Conservation (phyloP, 2,113 vertebrate genomes). For the Miniopterus natalensis region DNA sequence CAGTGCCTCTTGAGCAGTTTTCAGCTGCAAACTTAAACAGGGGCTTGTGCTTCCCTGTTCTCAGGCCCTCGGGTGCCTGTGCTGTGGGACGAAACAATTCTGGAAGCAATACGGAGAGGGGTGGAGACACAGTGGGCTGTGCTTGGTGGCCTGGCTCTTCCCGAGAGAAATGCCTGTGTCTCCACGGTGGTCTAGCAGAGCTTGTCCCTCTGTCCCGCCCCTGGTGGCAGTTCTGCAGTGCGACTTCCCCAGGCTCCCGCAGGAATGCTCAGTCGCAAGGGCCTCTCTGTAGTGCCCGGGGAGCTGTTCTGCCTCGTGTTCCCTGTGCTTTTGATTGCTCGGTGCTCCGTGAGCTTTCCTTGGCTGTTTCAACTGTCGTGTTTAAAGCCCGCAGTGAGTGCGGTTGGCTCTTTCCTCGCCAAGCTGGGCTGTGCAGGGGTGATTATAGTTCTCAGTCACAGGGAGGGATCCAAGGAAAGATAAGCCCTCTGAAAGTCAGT, state of each 20-base stretch:
- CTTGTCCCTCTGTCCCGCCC: neutral
- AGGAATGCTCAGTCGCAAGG: neutral
- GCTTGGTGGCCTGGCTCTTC: neutral
- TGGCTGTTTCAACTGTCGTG: neutral
- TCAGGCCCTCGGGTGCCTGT: rapidly evolving
- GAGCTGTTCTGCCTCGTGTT: neutral
- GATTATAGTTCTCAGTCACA: neutral
- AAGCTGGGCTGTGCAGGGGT: neutral
- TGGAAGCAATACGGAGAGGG: neutral
- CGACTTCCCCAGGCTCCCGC: neutral
- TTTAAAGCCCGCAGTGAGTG: neutral
- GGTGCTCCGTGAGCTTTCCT: constrained; percentile 52
- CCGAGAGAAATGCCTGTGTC: neutral
- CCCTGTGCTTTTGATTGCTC: neutral
- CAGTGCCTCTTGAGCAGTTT: neutral
- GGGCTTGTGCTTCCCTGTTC: neutral
- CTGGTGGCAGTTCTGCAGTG: neutral
- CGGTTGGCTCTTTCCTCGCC: neutral
- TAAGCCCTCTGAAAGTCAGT: neutral
- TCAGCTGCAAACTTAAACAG: neutral
- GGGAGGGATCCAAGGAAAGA: constrained; percentile 18
- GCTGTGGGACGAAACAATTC: too few species aligned
- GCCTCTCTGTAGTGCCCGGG: neutral
- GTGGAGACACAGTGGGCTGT: neutral
- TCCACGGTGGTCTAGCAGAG: neutral